Evolutionary conservation across 2,797 vertebrate species (phyloP).

Genomic region (Gambusia yucatana): DNA sequence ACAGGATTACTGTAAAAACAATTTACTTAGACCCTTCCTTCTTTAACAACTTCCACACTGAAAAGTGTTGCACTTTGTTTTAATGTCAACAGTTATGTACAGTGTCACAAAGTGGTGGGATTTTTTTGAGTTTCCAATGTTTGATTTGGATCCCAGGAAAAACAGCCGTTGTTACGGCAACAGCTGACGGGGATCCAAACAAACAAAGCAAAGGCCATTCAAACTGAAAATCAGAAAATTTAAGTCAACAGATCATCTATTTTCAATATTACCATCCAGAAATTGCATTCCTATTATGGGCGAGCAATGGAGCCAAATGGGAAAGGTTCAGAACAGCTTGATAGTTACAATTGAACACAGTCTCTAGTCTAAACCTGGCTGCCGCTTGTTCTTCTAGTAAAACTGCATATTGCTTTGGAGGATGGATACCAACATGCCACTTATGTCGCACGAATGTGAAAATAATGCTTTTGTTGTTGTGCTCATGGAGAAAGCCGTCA

Average conservation of each 20-base stretch:
- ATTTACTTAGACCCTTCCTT: neutral
- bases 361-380: neutral
- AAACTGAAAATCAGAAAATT: neutral
- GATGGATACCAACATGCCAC: neutral
- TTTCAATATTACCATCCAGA: neutral
- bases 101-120: neutral
- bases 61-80: too few relatives aligned
- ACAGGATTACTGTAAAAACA: neutral
- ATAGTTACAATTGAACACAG: neutral
- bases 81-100: too few relatives aligned
- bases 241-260: neutral
- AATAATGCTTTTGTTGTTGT: neutral
- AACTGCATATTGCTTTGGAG: neutral
- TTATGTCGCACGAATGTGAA: neutral
- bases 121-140: neutral
- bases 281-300: neutral
- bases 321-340: neutral
- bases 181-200: too few relatives aligned
- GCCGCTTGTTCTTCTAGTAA: neutral
- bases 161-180: too few relatives aligned
- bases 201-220: neutral
- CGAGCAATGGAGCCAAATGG: neutral
- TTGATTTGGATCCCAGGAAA: neutral
- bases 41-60: neutral
- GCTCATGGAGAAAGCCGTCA: neutral